These are phyloP conservation scores for Chloebia gouldiae DNA, from an alignment of 2,113 vertebrate species.

Conservation along the genomic window DNA sequence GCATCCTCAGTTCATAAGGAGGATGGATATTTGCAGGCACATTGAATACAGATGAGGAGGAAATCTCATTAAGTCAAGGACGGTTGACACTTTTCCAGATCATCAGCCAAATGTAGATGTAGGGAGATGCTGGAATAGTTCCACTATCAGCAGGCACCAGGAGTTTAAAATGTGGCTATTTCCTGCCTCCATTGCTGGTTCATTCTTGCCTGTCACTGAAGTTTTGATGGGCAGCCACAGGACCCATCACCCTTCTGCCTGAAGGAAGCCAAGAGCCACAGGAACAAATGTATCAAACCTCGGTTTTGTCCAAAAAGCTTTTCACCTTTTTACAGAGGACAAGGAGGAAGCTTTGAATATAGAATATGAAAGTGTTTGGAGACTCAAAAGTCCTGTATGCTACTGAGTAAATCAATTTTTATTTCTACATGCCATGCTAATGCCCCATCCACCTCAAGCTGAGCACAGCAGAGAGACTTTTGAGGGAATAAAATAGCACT, in stretches of 20 bases:
- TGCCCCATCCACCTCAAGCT: not conserved
- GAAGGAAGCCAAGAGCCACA: not conserved
- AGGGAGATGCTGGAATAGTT: not conserved
- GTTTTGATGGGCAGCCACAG: not conserved
- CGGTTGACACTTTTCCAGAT: not conserved
- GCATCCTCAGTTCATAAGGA: not conserved
- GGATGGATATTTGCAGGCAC: not conserved
- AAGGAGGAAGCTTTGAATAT: not conserved
- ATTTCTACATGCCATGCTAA: not conserved
- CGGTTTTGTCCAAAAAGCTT: not conserved
- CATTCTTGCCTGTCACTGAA: not conserved
- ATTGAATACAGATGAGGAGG: not conserved
- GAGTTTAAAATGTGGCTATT: not conserved
- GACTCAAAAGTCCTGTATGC: not conserved
- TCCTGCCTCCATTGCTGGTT: not conserved
- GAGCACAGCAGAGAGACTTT: not conserved
- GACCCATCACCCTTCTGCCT: not conserved
- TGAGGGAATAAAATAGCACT: not conserved
- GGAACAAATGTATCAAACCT: not conserved
- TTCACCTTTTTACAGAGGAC: not conserved
- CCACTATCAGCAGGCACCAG: not conserved
- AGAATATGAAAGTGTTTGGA: not conserved
- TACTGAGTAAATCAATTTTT: not conserved
- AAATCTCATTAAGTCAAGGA: not conserved
- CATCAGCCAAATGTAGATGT: not conserved